Evolutionary conservation across 2,888 invertebrate genomes (phyloP), one percentile per base, ranked within the genome.

Genomic region (Drosophila seclusa): DNA sequence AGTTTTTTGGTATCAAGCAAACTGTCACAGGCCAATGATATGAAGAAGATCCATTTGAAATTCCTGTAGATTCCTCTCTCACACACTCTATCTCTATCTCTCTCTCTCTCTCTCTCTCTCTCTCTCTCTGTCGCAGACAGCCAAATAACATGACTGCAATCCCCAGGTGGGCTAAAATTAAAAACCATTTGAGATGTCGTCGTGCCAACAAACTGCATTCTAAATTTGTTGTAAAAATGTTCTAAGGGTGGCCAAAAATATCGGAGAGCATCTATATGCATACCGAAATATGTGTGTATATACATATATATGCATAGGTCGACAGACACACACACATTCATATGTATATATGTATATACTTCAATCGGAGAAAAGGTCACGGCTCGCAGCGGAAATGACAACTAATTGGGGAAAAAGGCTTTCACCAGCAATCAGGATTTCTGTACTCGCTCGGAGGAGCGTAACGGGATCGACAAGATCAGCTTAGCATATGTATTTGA

Each of bases 121-220:
- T 11, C 18, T 31, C 29, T 13, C 38, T 52, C 31, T 24, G 16
- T 29, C n/a, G 21, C 52, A 32, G 32, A 31, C 29, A 6, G 6
- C 29, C 49, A 38, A 64, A 32, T 40, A 52, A 66, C 6, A 60
- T 53, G 66, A 67, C 54, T 69, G 64, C 75, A 49, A 72, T 76
- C 76, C 82, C 82, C 83, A 87, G 82, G 87, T 87, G 78, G 87
- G 60, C 82, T 82, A 82, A 80, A 82, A 72, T 75, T 87, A 70
- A 75, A 83, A 68, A 49, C 45, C 62, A 61, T 66, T 64, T 64
- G 50, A 49, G 70, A 65, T 65, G 64, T 71, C 64, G 54, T 68
- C 76, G 76, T 68, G 80, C 78, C 78, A 80, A 76, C 76, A 68
- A 80, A 78, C 80, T 80, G 80, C 80, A 76, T 62, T 78, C 66